phyloP scores from a whole-genome alignment of 2,888 invertebrate species.

The Neria commutata region DNA sequence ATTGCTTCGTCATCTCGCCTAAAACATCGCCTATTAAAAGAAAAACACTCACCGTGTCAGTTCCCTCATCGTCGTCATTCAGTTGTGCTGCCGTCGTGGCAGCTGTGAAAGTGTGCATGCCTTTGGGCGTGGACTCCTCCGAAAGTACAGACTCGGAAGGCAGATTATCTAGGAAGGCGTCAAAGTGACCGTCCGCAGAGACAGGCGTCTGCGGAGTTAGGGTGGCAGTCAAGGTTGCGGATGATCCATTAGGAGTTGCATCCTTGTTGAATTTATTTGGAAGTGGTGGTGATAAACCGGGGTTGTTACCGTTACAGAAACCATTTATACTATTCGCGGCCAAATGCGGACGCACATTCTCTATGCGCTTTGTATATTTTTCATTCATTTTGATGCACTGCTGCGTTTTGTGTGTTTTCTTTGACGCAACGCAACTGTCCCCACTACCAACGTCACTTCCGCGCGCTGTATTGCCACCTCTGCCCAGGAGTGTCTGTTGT shows the following conservation, averaged over 20 bases:
- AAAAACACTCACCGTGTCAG: conserved; percentile 42
- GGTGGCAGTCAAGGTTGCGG: background rate
- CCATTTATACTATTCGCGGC: conserved; percentile 28
- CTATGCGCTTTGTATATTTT: conserved; percentile 45
- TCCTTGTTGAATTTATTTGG: no score
- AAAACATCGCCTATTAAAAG: background rate
- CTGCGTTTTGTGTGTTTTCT: background rate
- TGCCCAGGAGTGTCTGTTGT: conserved; percentile 46
- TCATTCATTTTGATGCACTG: conserved; percentile 45
- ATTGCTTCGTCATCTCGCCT: background rate
- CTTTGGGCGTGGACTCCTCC: conserved; percentile 57
- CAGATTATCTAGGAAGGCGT: conserved; percentile 54
- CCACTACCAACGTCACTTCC: conserved; percentile 8
- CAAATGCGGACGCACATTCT: conserved; percentile 30
- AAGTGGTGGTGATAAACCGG: background rate
- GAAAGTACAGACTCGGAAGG: conserved; percentile 58
- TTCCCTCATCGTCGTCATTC: conserved; percentile 48
- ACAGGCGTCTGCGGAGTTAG: conserved; percentile 26
- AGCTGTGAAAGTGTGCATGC: conserved; percentile 43
- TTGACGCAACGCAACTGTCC: conserved; percentile 10
- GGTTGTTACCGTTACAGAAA: conserved; percentile 3
- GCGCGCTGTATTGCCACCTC: conserved; percentile 13
- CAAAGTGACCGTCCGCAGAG: conserved; percentile 34
- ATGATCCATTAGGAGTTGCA: no score
- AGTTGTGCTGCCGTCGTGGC: conserved; percentile 31